phyloP scores from a whole-genome alignment of 2,113 vertebrate species.

The Pyrgilauda ruficollis region DNA sequence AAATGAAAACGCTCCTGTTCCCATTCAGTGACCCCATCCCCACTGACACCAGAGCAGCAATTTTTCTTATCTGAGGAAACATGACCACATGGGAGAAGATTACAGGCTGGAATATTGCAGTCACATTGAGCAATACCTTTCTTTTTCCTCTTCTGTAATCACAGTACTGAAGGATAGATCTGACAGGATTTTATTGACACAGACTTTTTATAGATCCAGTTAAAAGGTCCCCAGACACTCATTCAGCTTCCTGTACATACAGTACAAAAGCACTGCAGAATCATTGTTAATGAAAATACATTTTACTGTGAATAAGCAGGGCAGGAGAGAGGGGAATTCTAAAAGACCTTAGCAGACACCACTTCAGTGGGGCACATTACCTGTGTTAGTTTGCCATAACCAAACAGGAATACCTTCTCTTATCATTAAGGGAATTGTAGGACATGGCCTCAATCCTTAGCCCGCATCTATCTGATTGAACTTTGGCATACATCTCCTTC shows the following conservation, averaged over 20 bases:
- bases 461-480: conserved; percentile 2
- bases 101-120: conserved; percentile 45
- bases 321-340: background rate
- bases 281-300: conserved; percentile 24
- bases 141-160: conserved; percentile 49
- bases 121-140: conserved; percentile 54
- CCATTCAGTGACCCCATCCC: conserved; percentile 35
- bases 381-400: background rate
- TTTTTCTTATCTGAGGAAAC: conserved; percentile 70
- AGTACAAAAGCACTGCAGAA: conserved; percentile 38
- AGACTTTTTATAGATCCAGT: conserved; percentile 66
- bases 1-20: conserved; percentile 17
- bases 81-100: conserved; percentile 65
- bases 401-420: background rate
- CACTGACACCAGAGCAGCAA: conserved; percentile 9
- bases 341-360: background rate
- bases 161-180: conserved; percentile 46
- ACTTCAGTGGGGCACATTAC: background rate
- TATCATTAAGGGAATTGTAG: conserved; percentile 30
- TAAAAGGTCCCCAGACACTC: conserved; percentile 63
- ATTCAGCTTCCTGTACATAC: conserved; percentile 47
- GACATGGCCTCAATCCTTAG: background rate
- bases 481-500: conserved; percentile 28
- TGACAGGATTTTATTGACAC: conserved; percentile 64
- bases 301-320: conserved; percentile 7